Percentiles rank a stretch among this genome's conserved stretches.
Conservation (phyloP, 2,888 invertebrate genomes). For the Lasioglossum vierecki region DNA sequence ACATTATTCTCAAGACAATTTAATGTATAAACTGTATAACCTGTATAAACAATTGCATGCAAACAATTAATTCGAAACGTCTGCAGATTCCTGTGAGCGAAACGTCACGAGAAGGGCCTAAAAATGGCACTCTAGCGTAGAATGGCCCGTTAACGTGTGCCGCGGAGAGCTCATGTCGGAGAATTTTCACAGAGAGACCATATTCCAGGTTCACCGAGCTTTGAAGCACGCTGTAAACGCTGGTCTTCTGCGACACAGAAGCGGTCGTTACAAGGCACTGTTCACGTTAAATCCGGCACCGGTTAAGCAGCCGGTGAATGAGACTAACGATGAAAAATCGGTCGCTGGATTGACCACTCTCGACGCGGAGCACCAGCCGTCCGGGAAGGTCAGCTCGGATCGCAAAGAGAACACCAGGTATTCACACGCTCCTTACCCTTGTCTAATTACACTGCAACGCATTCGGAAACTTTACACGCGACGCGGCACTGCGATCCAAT, state of each 20-base stretch:
- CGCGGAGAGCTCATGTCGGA: not conserved
- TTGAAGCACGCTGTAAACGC: slow-evolving; percentile 76
- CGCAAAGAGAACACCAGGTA: slow-evolving; percentile 20
- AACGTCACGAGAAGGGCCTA: not conserved
- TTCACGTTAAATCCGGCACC: slow-evolving; percentile 62
- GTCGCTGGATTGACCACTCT: not conserved
- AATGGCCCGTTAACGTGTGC: not conserved
- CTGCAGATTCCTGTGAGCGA: not conserved
- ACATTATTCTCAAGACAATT: too few relatives aligned
- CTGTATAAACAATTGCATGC: too few relatives aligned
- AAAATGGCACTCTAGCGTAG: not conserved
- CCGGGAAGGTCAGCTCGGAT: not conserved
- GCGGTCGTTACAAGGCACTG: slow-evolving; percentile 76
- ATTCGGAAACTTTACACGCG: slow-evolving; percentile 12
- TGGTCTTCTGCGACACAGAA: slow-evolving; percentile 71
- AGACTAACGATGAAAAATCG: slow-evolving; percentile 39
- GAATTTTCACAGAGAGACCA: not conserved
- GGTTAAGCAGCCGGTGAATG: slow-evolving; percentile 28
- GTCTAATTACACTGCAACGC: slow-evolving; percentile 2
- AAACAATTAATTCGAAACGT: not conserved
- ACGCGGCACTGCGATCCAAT: slow-evolving; percentile 23
- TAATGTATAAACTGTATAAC: too few relatives aligned
- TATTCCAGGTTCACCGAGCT: slow-evolving; percentile 73
- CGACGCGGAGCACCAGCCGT: not conserved
- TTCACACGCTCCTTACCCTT: not conserved